Percentiles rank a stretch among this genome's conserved stretches.
phyloP scores from a whole-genome alignment of 2,888 invertebrate species.

The Noctua pronuba region DNA sequence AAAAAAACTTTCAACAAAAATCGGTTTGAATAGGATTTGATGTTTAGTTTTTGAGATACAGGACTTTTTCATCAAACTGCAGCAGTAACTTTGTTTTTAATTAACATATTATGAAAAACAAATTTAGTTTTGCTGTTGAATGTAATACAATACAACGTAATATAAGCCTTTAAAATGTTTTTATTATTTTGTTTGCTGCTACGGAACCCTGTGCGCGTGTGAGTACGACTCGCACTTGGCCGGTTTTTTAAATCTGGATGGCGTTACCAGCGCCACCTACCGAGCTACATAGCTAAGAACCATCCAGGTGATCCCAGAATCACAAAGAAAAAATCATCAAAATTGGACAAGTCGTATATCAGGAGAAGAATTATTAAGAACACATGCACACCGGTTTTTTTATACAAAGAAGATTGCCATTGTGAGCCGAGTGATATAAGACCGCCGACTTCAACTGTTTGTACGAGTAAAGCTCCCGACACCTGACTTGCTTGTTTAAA shows the following conservation, averaged over 20 bases:
- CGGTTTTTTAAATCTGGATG: not conserved
- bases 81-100: too few species aligned
- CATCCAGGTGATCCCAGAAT: not conserved
- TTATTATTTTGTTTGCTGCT: too few species aligned
- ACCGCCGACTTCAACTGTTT: slow-evolving; percentile 4
- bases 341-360: not conserved
- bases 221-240: too few species aligned
- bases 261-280: not conserved
- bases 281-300: not conserved
- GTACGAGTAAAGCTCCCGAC: not conserved
- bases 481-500: not conserved
- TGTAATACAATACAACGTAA: too few species aligned
- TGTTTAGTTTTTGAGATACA: too few species aligned
- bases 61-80: too few species aligned
- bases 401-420: not conserved
- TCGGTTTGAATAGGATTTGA: too few species aligned
- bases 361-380: not conserved
- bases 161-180: too few species aligned
- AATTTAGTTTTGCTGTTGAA: too few species aligned
- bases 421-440: not conserved
- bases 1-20: too few species aligned
- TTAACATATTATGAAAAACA: too few species aligned
- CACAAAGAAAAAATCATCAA: not conserved
- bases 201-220: too few species aligned
- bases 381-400: not conserved